Conservation (phyloP, 2,113 vertebrate genomes). For the Butorides virescens region DNA sequence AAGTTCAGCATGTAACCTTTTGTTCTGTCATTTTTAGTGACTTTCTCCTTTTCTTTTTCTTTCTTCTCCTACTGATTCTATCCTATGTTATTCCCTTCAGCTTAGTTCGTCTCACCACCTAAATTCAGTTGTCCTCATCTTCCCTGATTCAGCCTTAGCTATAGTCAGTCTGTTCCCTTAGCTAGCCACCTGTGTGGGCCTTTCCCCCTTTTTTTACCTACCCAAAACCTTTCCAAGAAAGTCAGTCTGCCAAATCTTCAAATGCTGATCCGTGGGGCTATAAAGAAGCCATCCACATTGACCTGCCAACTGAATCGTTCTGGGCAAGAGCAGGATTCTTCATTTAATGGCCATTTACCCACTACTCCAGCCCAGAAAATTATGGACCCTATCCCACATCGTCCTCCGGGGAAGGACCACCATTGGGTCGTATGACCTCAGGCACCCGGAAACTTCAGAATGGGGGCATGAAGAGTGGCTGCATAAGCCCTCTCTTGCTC, state of each 20-base stretch:
- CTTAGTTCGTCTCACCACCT: not conserved
- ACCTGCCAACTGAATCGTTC: conserved; percentile 34
- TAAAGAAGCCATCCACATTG: conserved; percentile 55
- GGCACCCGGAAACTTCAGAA: conserved; percentile 29
- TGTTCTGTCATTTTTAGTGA: conserved; percentile 48
- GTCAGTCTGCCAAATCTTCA: conserved; percentile 20
- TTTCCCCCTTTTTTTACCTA: not conserved
- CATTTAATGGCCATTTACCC: conserved; percentile 45
- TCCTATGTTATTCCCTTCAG: conserved; percentile 49
- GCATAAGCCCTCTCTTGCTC: conserved; percentile 13
- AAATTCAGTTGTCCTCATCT: conserved; percentile 18
- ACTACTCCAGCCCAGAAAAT: conserved; percentile 45
- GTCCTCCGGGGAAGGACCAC: conserved; percentile 19
- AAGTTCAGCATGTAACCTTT: conserved; percentile 38
- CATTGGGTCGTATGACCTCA: conserved; percentile 24
- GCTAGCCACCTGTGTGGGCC: not conserved
- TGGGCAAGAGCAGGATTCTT: conserved; percentile 59
- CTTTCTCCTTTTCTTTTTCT: conserved; percentile 62
- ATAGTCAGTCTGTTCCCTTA: not conserved
- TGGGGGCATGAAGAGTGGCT: conserved; percentile 7
- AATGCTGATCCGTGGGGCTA: conserved; percentile 41
- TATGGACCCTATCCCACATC: conserved; percentile 33
- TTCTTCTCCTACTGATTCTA: conserved; percentile 43
- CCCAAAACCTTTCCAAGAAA: conserved; percentile 22
- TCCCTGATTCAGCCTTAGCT: conserved; percentile 5